Evolutionary conservation across 2,888 invertebrate genomes (phyloP).

Genomic region (Cataglyphis altisquamis): DNA sequence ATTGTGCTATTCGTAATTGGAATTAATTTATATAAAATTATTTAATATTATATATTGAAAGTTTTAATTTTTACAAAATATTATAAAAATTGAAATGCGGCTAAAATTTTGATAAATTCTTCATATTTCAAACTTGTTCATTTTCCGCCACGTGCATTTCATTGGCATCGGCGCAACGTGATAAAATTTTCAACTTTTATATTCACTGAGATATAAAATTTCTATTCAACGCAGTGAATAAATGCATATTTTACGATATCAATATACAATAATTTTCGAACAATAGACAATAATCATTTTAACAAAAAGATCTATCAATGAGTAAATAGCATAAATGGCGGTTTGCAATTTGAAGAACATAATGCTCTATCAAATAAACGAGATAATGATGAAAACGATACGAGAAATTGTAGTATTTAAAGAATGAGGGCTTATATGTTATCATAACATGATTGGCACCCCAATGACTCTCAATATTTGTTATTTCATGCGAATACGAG

Average conservation of each 20-base stretch:
- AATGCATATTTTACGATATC: neutral
- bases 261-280: neutral
- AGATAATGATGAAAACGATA: constrained; percentile 30
- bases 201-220: neutral
- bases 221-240: neutral
- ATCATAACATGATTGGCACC: constrained; percentile 54
- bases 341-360: constrained; percentile 1
- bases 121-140: neutral
- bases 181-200: neutral
- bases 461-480: constrained; percentile 22
- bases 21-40: no score
- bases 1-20: neutral
- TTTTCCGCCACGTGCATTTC: neutral
- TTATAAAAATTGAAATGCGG: neutral
- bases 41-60: neutral
- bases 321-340: neutral
- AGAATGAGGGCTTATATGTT: constrained; percentile 81
- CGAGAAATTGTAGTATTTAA: constrained; percentile 16
- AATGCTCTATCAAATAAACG: constrained; percentile 8
- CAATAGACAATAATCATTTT: neutral
- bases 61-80: neutral
- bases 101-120: constrained; percentile 1
- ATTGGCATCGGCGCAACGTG: neutral
- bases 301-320: neutral
- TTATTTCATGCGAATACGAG: constrained; percentile 1